Percentiles rank a stretch among this genome's conserved stretches.
These are phyloP conservation scores for Platycercus adscitus DNA, from an alignment of 2,113 vertebrate species.

Conservation along the genomic window DNA sequence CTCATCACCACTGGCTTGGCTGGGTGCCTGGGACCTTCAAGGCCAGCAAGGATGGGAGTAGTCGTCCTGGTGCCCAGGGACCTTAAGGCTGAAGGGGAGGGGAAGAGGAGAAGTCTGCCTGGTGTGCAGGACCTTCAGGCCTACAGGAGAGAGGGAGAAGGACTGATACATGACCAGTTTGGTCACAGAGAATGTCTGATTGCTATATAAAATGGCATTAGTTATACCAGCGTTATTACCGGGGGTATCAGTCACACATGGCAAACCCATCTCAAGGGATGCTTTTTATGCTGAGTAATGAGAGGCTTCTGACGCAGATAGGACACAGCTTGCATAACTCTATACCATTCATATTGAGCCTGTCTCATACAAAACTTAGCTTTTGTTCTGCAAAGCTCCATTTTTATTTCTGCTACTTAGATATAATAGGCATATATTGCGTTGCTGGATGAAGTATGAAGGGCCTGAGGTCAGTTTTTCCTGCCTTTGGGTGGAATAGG, in stretches of 20 bases:
- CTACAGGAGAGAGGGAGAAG: background rate
- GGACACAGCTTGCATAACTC: background rate
- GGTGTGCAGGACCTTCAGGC: background rate
- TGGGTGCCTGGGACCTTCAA: background rate
- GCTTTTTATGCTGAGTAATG: background rate
- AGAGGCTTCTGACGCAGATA: background rate
- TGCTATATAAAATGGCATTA: background rate
- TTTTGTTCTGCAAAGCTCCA: background rate
- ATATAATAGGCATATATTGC: background rate
- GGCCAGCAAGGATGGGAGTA: background rate
- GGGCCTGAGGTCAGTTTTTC: background rate
- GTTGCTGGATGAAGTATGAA: background rate
- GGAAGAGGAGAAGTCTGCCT: background rate
- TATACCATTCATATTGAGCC: background rate
- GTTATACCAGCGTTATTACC: background rate
- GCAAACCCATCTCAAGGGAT: background rate
- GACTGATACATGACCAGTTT: background rate
- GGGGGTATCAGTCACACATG: background rate
- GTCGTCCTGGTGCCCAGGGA: background rate
- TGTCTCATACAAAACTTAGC: background rate
- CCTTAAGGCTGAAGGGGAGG: background rate
- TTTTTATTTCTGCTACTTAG: background rate
- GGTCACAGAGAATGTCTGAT: background rate
- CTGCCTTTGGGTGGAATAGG: background rate
- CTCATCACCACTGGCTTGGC: background rate